Evolutionary conservation across 1,140 invertebrate genomes (phyloP), one percentile per base, ranked within the genome.

Genomic region (Cotesia glomerata): DNA sequence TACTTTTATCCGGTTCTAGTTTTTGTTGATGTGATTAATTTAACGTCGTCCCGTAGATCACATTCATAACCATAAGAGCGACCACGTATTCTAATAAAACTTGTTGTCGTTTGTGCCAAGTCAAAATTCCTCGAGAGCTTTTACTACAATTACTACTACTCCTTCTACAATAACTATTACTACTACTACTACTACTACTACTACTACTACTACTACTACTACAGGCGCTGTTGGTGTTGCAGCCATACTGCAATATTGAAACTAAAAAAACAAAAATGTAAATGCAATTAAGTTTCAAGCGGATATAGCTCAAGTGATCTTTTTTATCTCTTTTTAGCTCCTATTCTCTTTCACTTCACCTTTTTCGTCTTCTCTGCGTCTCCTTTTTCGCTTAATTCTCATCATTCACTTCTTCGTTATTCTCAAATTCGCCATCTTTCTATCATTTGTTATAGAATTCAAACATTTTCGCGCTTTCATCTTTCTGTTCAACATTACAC

Each of bases 201-300:
- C 61, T 63, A 34, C 58, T 18, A 39, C 0, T 39, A 39, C 36
- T 39, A 39, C 36, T 39, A 39, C 9, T 39, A 45, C 39, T 45
- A 11, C 39, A 9, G 7, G 39, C 11, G 11, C 39, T 45, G 7
- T 45, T 9, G 2, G 39, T 9, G 11, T 45, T 45, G 11, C 39
- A 7, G 39, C 39, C 39, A 45, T 45, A 45, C 11, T 45, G 39
- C 11, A 2, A 45, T 45, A 11, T 45, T 45, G 11, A 45, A 45
- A 45, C 39, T 45, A 45, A 64, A 64, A 64, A 64, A 36, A 64
- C 5, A 64, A n/a, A 64, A 64, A 64, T 64, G 62, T 35, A 64
- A 64, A 64, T 64, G 62, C 62, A 64, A 64, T 64, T 64, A 64
- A 64, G 62, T 39, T 14, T 35, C 18, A 35, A 64, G 62, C 62